Base-by-base conservation (phyloP, 1,140 invertebrate genomes). In the Camponotus pennsylvanicus region DNA sequence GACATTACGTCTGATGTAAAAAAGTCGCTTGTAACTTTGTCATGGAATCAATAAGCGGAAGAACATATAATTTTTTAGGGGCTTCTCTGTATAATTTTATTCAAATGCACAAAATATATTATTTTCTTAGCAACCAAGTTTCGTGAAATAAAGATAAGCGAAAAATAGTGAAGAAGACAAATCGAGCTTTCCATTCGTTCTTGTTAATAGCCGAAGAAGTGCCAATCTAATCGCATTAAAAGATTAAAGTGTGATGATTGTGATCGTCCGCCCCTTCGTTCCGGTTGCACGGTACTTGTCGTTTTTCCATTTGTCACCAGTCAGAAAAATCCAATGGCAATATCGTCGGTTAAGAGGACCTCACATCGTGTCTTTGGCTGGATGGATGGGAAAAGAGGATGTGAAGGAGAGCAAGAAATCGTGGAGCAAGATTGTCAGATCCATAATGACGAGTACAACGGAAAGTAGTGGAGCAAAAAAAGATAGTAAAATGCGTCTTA, bases 201-300 rank as follows among this genome's bases (percentile, higher is more conserved):
- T 78, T 66, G 82, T 73, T 78, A 78, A 85, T 77, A 85, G 37
- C 18, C 64, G 27, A 67, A 67, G 49, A 79, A 83, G 69, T 21
- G 67, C 55, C 61, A 66, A 82, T 61, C 80, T 90, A 90, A 90
- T 90, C 85, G 80, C 71, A 89, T 90, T 87, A 89, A 85, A 85
- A 89, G 85, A 87, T 89, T 87, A 88, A 87, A 85, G 69, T 34
- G 75, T 71, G 37, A 49, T 55, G 27, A 71, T 64, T 63, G 49
- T n/a, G 34, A 73, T 59, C 57, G 32, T 21, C 55, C 52, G 21
- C 52, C 37, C 71, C 69, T 27, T 11, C 70, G 57, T 80, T 49
- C 55, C 71, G n/a, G n/a, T 86, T 76, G 42, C 34, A 42, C 32
- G 42, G 67, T 70, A 49, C 75, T 76, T 49, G 85, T 77, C 86